Conservation (phyloP, 1,140 invertebrate genomes). For the Pomacea maculata region DNA sequence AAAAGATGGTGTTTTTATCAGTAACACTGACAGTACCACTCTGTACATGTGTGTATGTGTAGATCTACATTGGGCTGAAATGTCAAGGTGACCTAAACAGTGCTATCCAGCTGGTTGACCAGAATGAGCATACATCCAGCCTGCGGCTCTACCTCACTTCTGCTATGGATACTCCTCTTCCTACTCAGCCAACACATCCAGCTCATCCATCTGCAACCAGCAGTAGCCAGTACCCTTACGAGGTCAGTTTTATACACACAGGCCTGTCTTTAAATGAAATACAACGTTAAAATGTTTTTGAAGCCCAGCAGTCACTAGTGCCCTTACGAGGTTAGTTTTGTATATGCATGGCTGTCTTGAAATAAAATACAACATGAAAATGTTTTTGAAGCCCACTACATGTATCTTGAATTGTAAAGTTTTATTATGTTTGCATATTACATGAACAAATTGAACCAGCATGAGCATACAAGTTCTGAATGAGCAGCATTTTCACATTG, state of each 20-base stretch:
- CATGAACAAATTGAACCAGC: too few species aligned
- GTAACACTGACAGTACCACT: too few species aligned
- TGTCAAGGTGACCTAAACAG: constrained; percentile 51
- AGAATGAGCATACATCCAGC: constrained; percentile 44
- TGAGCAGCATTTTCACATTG: too few species aligned
- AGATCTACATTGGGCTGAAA: constrained; percentile 50
- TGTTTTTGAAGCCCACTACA: too few species aligned
- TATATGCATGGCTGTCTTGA: too few species aligned
- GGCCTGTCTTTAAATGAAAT: too few species aligned
- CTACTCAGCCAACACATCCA: constrained; percentile 19
- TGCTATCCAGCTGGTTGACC: constrained; percentile 52
- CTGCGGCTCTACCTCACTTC: constrained; percentile 45
- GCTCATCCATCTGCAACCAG: constrained; percentile 17
- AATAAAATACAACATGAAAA: too few species aligned
- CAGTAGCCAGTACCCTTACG: constrained; percentile 6
- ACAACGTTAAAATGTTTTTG: too few species aligned
- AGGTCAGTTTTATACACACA: background rate
- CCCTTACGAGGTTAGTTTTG: background rate
- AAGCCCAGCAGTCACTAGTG: constrained; percentile 4
- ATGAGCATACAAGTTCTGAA: too few species aligned
- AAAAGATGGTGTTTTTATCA: too few species aligned
- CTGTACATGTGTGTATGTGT: background rate
- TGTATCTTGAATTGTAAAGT: too few species aligned
- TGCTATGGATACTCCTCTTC: constrained; percentile 8
- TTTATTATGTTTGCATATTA: too few species aligned